Conservation (phyloP, 1,140 invertebrate species). For the Drosophila azteca region DNA sequence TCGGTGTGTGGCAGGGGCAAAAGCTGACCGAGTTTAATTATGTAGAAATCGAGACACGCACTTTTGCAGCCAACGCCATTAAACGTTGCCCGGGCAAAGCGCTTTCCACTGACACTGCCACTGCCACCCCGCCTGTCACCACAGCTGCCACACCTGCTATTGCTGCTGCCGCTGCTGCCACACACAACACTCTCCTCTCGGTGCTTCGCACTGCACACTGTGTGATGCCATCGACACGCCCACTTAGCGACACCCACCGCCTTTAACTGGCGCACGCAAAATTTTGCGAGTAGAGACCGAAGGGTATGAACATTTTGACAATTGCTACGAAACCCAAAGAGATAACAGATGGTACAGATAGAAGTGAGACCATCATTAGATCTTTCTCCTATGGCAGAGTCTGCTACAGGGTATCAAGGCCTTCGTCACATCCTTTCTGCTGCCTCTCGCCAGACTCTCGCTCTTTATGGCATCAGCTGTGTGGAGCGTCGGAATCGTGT, state of each 20-base stretch:
- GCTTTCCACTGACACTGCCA: constrained; percentile 16
- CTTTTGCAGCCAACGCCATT: constrained; percentile 63
- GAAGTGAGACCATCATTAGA: too few species aligned
- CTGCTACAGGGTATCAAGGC: too few species aligned
- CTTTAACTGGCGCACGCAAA: constrained; percentile 51
- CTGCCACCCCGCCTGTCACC: too few species aligned
- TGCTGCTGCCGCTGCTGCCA: too few species aligned
- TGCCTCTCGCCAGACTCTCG: too few species aligned
- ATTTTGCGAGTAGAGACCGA: constrained; percentile 33
- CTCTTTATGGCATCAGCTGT: too few species aligned
- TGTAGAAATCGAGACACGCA: constrained; percentile 81
- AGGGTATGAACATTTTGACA: not conserved
- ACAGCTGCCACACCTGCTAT: too few species aligned
- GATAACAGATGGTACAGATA: too few species aligned
- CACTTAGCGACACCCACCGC: constrained; percentile 52
- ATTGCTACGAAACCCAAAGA: too few species aligned
- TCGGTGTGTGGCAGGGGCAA: constrained; percentile 1
- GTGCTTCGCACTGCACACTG: not conserved
- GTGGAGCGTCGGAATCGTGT: constrained; percentile 18
- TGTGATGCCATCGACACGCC: constrained; percentile 64
- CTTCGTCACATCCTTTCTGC: too few species aligned
- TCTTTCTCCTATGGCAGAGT: too few species aligned
- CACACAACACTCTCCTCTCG: too few species aligned
- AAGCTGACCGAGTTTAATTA: constrained; percentile 75
- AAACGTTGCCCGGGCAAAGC: constrained; percentile 41